Evolutionary conservation across 1,140 invertebrate species (phyloP), one percentile per base, ranked within the genome.

Genomic region (Neodiprion lecontei): DNA sequence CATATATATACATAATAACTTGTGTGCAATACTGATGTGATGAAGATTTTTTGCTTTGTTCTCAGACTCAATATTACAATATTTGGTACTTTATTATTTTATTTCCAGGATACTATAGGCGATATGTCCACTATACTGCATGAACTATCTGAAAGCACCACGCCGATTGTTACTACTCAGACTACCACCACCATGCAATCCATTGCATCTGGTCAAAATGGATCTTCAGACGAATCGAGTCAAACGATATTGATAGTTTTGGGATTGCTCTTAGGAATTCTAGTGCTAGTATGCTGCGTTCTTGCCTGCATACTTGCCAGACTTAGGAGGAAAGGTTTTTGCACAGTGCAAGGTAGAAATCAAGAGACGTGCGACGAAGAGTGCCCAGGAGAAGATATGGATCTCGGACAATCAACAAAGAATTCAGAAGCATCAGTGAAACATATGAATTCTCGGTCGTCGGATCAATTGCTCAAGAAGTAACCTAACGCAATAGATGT

Each of bases 271-370:
- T 10, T 77, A 40, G 17, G 79, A 10, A 21, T 84, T 14, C 73
- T 87, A 61, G 11, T 87, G 21, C 67, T 86, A 9, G 21, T 88
- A 8, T 87, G 84, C 48, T 86, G 84, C 21, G 72, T 85, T 14
- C 75, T 79, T 0, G 74, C 80, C 11, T 84, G 80, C 23, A 66
- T 82, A 7, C 75, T 87, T 67, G 75, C 80, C 1, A 83, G 72
- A 76, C 76, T 79, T 48, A 86, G 78, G 70, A 83, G 77, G 67
- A 85, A 78, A 69, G 76, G 74, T 67, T 81, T 80, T 48, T 68
- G 79, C 7, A 74, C 40, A 70, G 72, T 86, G 10, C 80, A 81
- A 53, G 77, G 71, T 9, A 81, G 72, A 9, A 69, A 75, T 11
- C 81, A 85, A 7, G 78, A 75, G 14, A 80, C 82, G 17, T 88